Evolutionary conservation across 2,797 vertebrate genomes (phyloP), one percentile per base, ranked within the genome.

Genomic region (Anguilla anguilla): DNA sequence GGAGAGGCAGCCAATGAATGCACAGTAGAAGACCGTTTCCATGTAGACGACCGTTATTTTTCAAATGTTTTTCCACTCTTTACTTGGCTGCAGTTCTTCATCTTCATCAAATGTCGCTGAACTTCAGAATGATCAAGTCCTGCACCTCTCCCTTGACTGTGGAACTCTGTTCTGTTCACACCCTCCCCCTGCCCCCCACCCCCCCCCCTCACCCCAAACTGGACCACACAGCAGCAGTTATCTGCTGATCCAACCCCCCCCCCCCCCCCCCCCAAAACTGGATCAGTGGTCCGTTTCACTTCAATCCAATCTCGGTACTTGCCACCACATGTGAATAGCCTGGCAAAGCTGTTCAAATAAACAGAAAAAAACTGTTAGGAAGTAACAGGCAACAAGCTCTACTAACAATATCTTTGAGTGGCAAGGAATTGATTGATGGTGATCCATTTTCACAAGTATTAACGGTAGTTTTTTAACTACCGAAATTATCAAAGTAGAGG

Each of bases 191-290:
- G 35, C 22, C 11, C 28, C 64, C n/a, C 6, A 57, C 4, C 13
- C 43, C 17, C 13, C 6, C 31, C 79, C 67, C 9, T 43, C 25
- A 49, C 57, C 57, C 46, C 10, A 22, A 22, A 84, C 61, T 31
- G 28, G 86, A 84, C 86, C 82, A 84, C 86, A 87, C 86, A 87
- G 39, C 46, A 49, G 17, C 28, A 43, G 43, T 19, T 17, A 11
- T 35, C 25, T 10, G 9, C 67, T 77, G 49, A 59, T 51, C 28
- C 64, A 17, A 28, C 69, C 61, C 17, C 82, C 51, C 31, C 53
- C 22, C 2, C 57, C 57, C 4, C 19, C 57, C 11, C 57, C 49
- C 4, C 49, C 49, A 35, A 35, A n/a, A 87, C 43, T 49, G 82
- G 43, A 69, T 83, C 28, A 55, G 46, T n/a, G 1, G 6, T 72